Evolutionary conservation across 2,888 invertebrate species (phyloP).

Genomic region (Dugesia japonica): DNA sequence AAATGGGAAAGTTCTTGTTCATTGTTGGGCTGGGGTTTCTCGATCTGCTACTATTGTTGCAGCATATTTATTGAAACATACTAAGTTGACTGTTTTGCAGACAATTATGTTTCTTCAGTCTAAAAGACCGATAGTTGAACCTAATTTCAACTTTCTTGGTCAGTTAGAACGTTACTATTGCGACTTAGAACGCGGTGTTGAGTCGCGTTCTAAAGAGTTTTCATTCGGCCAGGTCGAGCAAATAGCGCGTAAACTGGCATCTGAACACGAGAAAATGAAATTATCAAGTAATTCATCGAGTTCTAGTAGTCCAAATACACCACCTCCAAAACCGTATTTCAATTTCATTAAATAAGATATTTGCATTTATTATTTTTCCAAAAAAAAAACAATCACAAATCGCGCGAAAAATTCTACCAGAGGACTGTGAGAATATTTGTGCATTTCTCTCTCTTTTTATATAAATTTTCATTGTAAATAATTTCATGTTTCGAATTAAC

Average conservation of each 20-base stretch:
- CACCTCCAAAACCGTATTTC: neutral
- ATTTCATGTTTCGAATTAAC: neutral
- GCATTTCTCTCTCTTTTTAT: neutral
- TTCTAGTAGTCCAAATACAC: neutral
- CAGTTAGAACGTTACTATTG: slow-evolving; percentile 29
- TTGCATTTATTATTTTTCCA: neutral
- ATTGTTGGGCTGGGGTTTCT: slow-evolving; percentile 32
- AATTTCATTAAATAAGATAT: neutral
- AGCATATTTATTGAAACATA: slow-evolving; percentile 31
- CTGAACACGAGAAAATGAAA: neutral
- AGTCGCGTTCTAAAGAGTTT: neutral
- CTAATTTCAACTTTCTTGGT: slow-evolving; percentile 34
- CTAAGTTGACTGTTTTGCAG: slow-evolving; percentile 22
- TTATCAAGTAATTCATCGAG: neutral
- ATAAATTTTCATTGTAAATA: neutral
- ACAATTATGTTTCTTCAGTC: slow-evolving; percentile 26
- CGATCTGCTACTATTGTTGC: slow-evolving; percentile 33
- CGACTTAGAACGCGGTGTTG: slow-evolving; percentile 17
- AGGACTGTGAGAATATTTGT: neutral
- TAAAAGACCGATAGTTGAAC: slow-evolving; percentile 23
- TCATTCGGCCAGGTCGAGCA: neutral
- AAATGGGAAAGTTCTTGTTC: slow-evolving; percentile 31
- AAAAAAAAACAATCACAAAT: neutral
- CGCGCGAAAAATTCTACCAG: neutral
- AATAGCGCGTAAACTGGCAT: neutral